Percentiles rank a stretch among this genome's conserved stretches.
Evolutionary conservation across 2,113 vertebrate species (phyloP).

Genomic region (Trichechus manatus): DNA sequence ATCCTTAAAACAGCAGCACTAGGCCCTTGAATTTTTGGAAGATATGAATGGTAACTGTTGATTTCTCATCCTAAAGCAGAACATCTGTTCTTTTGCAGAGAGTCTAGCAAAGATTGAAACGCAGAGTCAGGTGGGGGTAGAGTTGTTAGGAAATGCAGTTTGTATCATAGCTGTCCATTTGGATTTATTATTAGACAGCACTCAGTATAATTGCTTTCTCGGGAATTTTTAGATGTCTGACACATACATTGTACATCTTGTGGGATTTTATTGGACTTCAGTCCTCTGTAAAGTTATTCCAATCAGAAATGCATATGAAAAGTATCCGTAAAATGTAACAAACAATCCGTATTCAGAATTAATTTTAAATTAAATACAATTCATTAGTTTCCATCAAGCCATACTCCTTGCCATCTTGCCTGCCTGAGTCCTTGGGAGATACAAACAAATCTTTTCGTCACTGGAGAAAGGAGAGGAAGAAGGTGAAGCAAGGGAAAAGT

Average conservation of each 20-base stretch:
- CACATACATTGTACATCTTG: constrained; percentile 59
- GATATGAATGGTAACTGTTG: constrained; percentile 83
- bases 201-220: constrained; percentile 76
- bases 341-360: constrained; percentile 42
- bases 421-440: background rate
- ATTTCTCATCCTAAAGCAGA: constrained; percentile 84
- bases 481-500: background rate
- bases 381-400: background rate
- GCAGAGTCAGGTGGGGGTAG: constrained; percentile 75
- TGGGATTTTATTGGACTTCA: constrained; percentile 65
- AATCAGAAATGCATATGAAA: constrained; percentile 39
- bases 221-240: constrained; percentile 82
- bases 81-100: constrained; percentile 82
- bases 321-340: constrained; percentile 17
- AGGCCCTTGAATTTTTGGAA: constrained; percentile 75
- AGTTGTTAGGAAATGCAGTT: constrained; percentile 46
- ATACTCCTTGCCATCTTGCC: background rate
- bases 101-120: constrained; percentile 62
- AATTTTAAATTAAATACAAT: constrained; percentile 57
- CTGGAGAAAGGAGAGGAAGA: background rate
- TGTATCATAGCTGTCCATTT: constrained; percentile 62
- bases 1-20: constrained; percentile 81
- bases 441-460: background rate
- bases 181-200: constrained; percentile 80
- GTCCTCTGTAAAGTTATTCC: constrained; percentile 64